Evolutionary conservation across 1,140 invertebrate species (phyloP), one percentile per base, ranked within the genome.

Genomic region (Coenobita brevimanus): DNA sequence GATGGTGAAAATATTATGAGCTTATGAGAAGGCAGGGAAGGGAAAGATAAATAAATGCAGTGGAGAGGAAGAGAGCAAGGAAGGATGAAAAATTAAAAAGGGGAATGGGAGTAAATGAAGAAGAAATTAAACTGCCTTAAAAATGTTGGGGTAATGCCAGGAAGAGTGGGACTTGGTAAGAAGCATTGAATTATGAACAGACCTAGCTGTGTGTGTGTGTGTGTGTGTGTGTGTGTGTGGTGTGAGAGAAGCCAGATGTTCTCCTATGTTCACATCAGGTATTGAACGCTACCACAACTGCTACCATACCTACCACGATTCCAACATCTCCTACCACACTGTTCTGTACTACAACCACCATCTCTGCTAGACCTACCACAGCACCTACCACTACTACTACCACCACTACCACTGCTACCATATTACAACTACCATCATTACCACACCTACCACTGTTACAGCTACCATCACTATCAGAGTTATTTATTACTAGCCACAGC

Each of bases 151-250:
- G 54, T 24, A 24, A 13, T 67, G 62, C 27, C 24, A 67, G 62
- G 36, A 33, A 67, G 54, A 33, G 36, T 24, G 36, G 62, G 36
- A 33, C 27, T 24, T 30, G 62, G 36, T 24, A 67, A 33, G 36
- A 33, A 67, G 62, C 27, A 33, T 30, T 24, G 36, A 33, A 67
- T 13, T 10, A 57, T 10, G n/a, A n/a, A 57, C 10, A 57, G 54
- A 57, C 10, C 13, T 10, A 57, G 54, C 21, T 62, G 60, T 62
- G 60, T 62, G 60, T 62, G 60, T 62, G 60, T 62, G 60, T 62
- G 60, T 62, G 60, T 6, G 60, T 62, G 60, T 62, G 60, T 62
- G 60, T 62, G 60, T 62, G 60, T 62, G 60, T 62, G 30, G 67
- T 69, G 67, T 69, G 67, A 30, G 67, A 30, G 13, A 30, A 17